Conservation (phyloP, 2,113 vertebrate species). For the Dicaeum eximium region DNA sequence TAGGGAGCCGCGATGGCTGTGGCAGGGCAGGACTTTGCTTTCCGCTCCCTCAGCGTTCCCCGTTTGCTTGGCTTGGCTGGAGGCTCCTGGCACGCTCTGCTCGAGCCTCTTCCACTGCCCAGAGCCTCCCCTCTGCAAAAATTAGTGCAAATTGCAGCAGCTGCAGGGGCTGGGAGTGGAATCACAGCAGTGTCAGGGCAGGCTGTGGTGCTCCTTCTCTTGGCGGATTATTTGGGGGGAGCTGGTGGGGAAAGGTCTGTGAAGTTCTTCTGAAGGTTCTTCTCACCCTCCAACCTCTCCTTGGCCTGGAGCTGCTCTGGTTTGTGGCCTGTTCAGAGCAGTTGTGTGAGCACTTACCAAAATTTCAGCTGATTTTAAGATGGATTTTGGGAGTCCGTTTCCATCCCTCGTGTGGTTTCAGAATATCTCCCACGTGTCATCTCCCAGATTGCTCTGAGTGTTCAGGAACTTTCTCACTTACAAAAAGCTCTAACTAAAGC, state of each 20-base stretch:
- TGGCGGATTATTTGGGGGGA: neutral
- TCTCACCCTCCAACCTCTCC: neutral
- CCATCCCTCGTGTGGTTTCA: neutral
- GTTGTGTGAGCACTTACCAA: neutral
- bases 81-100: slow-evolving; percentile 6
- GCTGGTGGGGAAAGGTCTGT: neutral
- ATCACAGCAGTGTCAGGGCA: fast-evolving
- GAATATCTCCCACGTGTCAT: neutral
- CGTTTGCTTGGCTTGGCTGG: slow-evolving; percentile 54
- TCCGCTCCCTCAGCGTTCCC: neutral
- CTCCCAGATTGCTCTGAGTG: neutral
- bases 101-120: neutral
- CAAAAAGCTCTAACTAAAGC: neutral
- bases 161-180: fast-evolving
- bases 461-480: neutral
- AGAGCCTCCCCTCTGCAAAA: neutral
- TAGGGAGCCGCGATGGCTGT: neutral
- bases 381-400: neutral
- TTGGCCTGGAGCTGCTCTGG: neutral
- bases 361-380: neutral
- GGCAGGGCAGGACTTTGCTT: neutral
- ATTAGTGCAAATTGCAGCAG: neutral
- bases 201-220: fast-evolving
- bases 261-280: neutral
- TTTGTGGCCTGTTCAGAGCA: neutral